Evolutionary conservation across 2,113 vertebrate genomes (phyloP).

Genomic region (Rhizomys pruinosus): DNA sequence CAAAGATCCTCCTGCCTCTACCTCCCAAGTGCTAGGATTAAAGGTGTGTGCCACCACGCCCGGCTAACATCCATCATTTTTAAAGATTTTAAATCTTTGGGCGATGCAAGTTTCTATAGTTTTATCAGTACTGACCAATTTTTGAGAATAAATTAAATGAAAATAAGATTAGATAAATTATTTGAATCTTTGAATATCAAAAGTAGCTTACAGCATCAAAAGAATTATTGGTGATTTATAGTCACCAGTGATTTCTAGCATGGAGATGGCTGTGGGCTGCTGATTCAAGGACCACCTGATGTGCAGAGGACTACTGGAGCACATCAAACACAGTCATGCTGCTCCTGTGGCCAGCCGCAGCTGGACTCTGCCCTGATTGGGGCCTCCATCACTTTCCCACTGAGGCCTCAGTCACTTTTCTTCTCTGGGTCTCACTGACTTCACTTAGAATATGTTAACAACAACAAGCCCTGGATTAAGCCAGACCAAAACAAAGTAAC

Average conservation of each 20-base stretch:
- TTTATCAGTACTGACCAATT: slow-evolving; percentile 75
- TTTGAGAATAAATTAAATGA: slow-evolving; percentile 65
- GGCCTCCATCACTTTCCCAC: not conserved
- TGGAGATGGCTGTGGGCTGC: not conserved
- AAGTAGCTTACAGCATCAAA: slow-evolving; percentile 48
- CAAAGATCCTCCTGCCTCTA: no score
- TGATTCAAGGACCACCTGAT: slow-evolving; percentile 51
- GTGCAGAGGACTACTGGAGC: slow-evolving; percentile 72
- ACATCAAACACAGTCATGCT: not conserved
- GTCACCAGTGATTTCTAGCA: slow-evolving; percentile 56
- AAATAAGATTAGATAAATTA: slow-evolving; percentile 78
- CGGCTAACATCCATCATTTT: not conserved
- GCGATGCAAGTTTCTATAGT: slow-evolving; percentile 74
- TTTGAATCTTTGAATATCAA: slow-evolving; percentile 85
- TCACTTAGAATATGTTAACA: not conserved
- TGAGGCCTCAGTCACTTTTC: not conserved
- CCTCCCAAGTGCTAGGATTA: no score
- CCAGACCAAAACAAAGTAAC: not conserved
- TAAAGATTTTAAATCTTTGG: slow-evolving; percentile 60
- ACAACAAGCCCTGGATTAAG: not conserved
- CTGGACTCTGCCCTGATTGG: not conserved
- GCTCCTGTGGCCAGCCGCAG: not conserved
- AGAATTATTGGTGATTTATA: slow-evolving; percentile 54
- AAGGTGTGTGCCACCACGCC: no score
- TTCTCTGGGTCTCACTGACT: not conserved